These are phyloP conservation scores for Cardinalis cardinalis DNA, from an alignment of 2,113 vertebrate genomes.

Conservation along the genomic window DNA sequence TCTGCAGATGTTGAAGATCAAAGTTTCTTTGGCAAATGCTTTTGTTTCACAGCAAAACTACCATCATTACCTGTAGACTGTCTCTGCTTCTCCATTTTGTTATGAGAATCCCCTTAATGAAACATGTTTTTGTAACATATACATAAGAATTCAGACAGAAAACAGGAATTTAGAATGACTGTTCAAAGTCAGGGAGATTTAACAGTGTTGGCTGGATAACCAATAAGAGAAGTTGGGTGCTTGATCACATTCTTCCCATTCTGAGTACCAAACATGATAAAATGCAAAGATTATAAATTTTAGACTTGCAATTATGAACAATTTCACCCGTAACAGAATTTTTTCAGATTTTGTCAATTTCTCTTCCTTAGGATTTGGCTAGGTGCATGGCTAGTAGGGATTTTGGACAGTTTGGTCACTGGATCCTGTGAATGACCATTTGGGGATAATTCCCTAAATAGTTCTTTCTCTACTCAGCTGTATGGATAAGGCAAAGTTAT, in stretches of 20 bases:
- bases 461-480: background rate
- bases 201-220: background rate
- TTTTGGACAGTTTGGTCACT: background rate
- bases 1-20: background rate
- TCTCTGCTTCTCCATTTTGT: background rate
- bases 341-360: background rate
- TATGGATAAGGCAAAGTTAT: background rate
- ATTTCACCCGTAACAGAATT: background rate
- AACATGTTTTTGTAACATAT: background rate
- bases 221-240: background rate
- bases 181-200: background rate
- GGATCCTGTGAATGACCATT: background rate
- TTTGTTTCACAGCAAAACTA: background rate
- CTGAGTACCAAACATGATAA: background rate
- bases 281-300: background rate
- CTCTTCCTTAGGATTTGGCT: background rate
- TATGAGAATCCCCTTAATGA: background rate
- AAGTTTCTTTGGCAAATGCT: background rate
- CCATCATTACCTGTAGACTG: accelerated
- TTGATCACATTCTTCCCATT: background rate
- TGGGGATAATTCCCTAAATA: background rate
- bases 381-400: background rate
- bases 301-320: background rate
- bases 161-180: background rate
- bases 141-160: background rate